Base-by-base conservation (phyloP, 2,888 invertebrate genomes). In the Diplazon laetatorius region DNA sequence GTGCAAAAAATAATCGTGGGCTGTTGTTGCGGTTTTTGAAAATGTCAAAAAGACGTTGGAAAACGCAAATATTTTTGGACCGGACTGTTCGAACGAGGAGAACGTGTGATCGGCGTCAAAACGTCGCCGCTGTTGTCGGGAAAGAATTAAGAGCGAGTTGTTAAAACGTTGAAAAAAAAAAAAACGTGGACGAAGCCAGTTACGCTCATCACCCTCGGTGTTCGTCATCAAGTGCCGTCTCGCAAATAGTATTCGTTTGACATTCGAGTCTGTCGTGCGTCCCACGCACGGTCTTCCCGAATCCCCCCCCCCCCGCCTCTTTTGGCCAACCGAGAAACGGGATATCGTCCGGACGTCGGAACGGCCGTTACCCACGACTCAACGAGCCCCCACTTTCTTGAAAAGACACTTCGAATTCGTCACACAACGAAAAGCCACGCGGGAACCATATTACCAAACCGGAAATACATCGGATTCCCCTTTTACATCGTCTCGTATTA, bases 361-460 rank as follows among this genome's bases (percentile, higher is more conserved):
- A 48, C 16, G 30, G 18, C 20, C 46, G 63, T 63, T 37, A 63
- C 60, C 48, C 30, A 30, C 30, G 30, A 3, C 30, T 63, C 48
- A 63, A 63, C 63, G 63, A 63, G 63, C 63, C 48, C 46, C 25
- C 62, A 46, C 18, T 46, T 44, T 30, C 62, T 14, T 2, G 62
- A 25, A 14, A 25, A 18, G 39, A 14, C 10, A 62, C 9, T 25
- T 12, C 18, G 20, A 20, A 44, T 46, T 48, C 30, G 48, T 63
- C 35, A 3, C 18, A 46, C 18, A 18, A 18, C 63, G 46, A 18
- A n/a, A 35, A 35, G 18, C 25, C 8, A 18, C n/a, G 48, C 30
- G 6, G 30, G 46, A 30, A 30, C 25, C 30, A 25, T 25, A 25
- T n/a, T 52, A 14, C 25, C 52, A 52, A 52, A 52, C 52, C 30